Conservation (phyloP, 2,113 vertebrate species). For the Scortum barcoo region DNA sequence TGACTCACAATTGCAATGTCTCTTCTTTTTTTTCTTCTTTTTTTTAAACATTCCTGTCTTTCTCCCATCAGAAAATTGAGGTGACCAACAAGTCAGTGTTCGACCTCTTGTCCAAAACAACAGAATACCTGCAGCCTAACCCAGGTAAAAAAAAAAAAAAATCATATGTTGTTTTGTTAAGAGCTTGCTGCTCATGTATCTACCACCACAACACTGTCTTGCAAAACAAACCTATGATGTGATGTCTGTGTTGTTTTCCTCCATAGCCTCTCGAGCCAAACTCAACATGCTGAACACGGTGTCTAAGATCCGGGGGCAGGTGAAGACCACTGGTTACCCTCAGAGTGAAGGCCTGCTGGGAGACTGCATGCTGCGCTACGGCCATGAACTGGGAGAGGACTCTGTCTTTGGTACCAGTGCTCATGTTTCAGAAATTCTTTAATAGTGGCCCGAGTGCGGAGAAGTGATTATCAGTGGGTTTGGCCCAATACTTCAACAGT, state of each 20-base stretch:
- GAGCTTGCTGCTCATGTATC: background rate
- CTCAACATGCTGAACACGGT: conserved; percentile 95
- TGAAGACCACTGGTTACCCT: conserved; percentile 93
- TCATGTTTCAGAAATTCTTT: background rate
- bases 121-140: conserved; percentile 96
- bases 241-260: background rate
- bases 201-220: background rate
- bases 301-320: conserved; percentile 95
- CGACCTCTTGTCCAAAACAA: conserved; percentile 93
- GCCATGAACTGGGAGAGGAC: conserved; percentile 91
- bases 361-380: conserved; percentile 94
- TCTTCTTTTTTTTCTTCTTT: background rate
- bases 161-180: accelerated
- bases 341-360: conserved; percentile 94
- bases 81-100: conserved; percentile 93
- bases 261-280: conserved; percentile 91
- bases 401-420: conserved; percentile 89
- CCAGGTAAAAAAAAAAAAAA: conserved; percentile 86
- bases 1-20: background rate
- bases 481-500: no score
- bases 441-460: background rate
- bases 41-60: background rate
- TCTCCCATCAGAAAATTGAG: conserved; percentile 92
- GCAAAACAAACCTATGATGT: background rate
- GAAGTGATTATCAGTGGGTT: background rate